Conservation (phyloP, 2,888 invertebrate species). For the Drosophila kuntzei region DNA sequence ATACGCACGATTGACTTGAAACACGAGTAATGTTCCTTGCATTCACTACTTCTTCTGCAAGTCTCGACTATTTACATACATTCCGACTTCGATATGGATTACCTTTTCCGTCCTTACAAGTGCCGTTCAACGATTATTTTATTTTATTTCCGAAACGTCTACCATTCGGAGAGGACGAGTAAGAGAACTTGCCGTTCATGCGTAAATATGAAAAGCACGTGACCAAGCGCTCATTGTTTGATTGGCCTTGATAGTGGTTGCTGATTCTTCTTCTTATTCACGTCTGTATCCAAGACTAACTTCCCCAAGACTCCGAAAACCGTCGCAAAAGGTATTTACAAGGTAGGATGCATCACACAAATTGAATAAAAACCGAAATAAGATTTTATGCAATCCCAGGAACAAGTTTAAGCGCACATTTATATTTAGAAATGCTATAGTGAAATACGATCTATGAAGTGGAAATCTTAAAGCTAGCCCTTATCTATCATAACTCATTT, state of each 20-base stretch:
- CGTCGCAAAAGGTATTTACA: not conserved
- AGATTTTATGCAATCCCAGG: not conserved
- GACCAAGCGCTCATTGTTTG: slow-evolving; percentile 34
- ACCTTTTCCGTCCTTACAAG: slow-evolving; percentile 8
- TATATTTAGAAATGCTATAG: no score
- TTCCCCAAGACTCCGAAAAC: not conserved
- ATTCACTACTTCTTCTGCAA: not conserved
- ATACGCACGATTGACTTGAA: slow-evolving; percentile 43
- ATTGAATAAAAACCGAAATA: not conserved
- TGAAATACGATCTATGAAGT: no score
- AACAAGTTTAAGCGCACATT: not conserved
- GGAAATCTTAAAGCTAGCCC: no score
- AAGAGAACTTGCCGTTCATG: slow-evolving; percentile 38
- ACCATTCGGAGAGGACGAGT: slow-evolving; percentile 11
- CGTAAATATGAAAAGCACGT: slow-evolving; percentile 54
- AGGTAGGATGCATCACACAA: not conserved
- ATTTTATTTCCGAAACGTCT: slow-evolving; percentile 12
- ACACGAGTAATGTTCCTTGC: not conserved
- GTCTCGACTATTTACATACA: slow-evolving; percentile 12
- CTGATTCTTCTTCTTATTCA: slow-evolving; percentile 1
- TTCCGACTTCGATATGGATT: not conserved
- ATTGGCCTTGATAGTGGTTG: slow-evolving; percentile 22
- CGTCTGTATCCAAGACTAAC: not conserved
- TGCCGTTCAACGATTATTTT: slow-evolving; percentile 15
- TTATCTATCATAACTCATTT: no score